A percentile compares a stretch with the other conserved stretches of the same genome.
phyloP scores from a whole-genome alignment of 2,113 vertebrate species.

The Bujurquina vittata region DNA sequence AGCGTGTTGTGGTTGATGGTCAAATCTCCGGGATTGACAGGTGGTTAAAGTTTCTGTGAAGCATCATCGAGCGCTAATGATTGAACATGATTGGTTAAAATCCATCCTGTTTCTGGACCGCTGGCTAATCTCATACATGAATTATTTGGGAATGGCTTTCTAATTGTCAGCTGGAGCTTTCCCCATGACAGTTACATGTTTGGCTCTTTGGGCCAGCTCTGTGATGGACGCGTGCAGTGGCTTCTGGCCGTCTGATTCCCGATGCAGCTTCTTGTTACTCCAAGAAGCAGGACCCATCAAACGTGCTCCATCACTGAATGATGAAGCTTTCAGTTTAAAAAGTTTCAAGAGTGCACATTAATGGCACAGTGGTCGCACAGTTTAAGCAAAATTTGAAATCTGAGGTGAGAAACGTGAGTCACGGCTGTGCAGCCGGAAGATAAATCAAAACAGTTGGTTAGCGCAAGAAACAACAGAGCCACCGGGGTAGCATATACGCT shows the following conservation, averaged over 20 bases:
- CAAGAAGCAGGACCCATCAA: conserved; percentile 31
- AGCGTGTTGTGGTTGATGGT: background rate
- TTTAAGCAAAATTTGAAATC: background rate
- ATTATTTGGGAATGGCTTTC: conserved; percentile 29
- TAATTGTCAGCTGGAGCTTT: conserved; percentile 38
- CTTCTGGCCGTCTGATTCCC: conserved; percentile 26
- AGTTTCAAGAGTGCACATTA: background rate
- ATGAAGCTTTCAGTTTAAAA: background rate
- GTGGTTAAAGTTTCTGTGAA: conserved; percentile 53
- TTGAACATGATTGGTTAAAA: conserved; percentile 10
- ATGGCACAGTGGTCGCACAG: background rate
- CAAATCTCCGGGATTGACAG: conserved; percentile 39
- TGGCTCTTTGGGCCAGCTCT: conserved; percentile 23
- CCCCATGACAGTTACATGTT: conserved; percentile 13
- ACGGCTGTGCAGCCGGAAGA: background rate
- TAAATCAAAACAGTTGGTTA: conserved; percentile 19
- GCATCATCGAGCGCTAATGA: conserved; percentile 48
- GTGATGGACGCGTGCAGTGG: conserved; percentile 43
- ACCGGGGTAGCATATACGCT: background rate
- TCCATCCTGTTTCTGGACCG: conserved; percentile 10
- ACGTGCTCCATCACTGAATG: background rate
- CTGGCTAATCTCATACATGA: conserved; percentile 23
- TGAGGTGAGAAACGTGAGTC: background rate
- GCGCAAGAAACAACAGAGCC: background rate
- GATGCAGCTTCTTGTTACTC: conserved; percentile 38